phyloP scores from a whole-genome alignment of 1,140 invertebrate genomes.

The Samia ricini region DNA sequence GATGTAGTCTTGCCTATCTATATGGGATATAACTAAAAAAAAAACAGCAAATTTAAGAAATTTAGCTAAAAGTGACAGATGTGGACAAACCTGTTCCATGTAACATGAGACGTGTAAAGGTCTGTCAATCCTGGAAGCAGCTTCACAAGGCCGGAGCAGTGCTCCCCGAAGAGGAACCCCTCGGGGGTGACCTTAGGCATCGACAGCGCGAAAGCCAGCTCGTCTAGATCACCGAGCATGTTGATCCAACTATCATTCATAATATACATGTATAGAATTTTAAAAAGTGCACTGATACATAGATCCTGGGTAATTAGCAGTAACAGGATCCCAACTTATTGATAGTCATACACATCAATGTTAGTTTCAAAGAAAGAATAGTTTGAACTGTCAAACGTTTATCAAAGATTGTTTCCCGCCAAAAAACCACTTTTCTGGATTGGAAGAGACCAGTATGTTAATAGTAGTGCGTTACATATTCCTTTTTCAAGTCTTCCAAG shows the following conservation, averaged over 20 bases:
- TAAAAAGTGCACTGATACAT: background rate
- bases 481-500: too few species aligned
- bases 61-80: background rate
- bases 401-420: too few species aligned
- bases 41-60: too few species aligned
- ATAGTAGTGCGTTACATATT: too few species aligned
- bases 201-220: constrained; percentile 52
- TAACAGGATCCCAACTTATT: background rate
- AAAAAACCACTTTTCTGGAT: too few species aligned
- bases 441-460: too few species aligned
- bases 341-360: background rate
- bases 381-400: too few species aligned
- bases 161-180: constrained; percentile 46
- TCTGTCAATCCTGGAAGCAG: constrained; percentile 50
- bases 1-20: too few species aligned
- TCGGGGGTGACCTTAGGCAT: constrained; percentile 34
- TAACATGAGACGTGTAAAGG: constrained; percentile 57
- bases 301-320: background rate
- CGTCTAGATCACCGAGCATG: constrained; percentile 63
- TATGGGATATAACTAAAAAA: too few species aligned
- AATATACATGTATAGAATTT: background rate
- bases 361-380: too few species aligned
- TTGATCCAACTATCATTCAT: constrained; percentile 56
- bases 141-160: constrained; percentile 64
- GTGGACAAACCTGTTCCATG: constrained; percentile 55